Evolutionary conservation across 2,113 vertebrate species (phyloP), one percentile per base, ranked within the genome.

Genomic region (Colistium nudipinnis): DNA sequence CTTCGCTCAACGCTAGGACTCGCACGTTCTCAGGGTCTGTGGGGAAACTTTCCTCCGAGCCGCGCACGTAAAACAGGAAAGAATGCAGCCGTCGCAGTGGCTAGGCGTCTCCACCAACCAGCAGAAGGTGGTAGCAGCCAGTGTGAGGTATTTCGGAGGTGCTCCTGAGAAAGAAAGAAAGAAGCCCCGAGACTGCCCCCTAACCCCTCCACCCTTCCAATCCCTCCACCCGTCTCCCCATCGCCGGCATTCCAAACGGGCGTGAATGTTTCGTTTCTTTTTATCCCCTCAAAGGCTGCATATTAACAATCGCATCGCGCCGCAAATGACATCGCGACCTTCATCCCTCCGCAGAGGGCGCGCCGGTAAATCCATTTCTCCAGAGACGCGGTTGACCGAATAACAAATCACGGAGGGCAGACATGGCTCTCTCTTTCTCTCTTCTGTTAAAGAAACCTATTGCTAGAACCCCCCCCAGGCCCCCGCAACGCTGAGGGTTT

Each of bases 321-420:
- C 44, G 59, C 81, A 87, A 90, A 83, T 79, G 78, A 78, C 78
- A 81, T 87, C 87, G 85, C 64, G 89, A 92, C 91, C 91, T 92
- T 91, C 88, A 89, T 82, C 81, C 66, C 66, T 82, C 80, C 53
- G 78, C 79, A 84, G 87, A 92, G 89, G 91, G 85, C 89, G 91
- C 0, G 33, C 79, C 75, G 82, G 82, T 88, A 88, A 90, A 92
- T 91, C 87, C 84, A 91, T 90, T 91, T 88, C 89, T 91, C 84
- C 74, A 76, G 87, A 82, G 89, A 89, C 81, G 77, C 48, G 84
- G 87, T 88, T 90, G 84, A 80, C 87, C 87, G 91, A 91, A 88
- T 89, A 89, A 86, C 89, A 92, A 92, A 91, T 92, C 81, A 80
- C 51, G 4, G 68, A n/a, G 77, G 76, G 66, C 79, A 88, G 87